Conservation (phyloP, 2,797 vertebrate species). For the Buceros bicornis region DNA sequence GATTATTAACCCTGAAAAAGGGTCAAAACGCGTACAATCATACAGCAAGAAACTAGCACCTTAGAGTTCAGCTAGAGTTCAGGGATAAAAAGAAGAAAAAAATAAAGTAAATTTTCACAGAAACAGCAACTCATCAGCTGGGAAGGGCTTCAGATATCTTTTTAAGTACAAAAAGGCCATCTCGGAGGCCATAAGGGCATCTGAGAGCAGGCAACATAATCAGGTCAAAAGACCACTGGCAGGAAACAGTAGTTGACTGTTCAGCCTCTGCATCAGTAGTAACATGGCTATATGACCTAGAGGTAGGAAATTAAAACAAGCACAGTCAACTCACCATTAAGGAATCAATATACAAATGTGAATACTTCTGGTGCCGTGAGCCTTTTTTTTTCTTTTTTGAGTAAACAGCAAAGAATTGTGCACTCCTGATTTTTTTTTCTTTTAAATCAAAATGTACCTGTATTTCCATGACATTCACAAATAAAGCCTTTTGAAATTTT, state of each 20-base stretch:
- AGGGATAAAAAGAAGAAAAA: neutral
- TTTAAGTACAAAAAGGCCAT: neutral
- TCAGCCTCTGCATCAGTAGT: neutral
- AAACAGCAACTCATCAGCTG: neutral
- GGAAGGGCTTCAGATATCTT: neutral
- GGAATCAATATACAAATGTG: neutral
- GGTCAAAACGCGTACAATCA: neutral
- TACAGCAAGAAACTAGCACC: neutral
- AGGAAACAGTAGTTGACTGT: neutral
- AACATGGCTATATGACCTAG: neutral
- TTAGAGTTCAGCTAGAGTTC: neutral
- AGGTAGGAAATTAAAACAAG: neutral
- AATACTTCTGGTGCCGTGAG: neutral
- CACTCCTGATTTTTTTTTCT: neutral
- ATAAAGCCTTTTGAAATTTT: conserved; percentile 19
- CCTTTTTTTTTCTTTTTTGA: neutral
- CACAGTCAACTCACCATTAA: neutral
- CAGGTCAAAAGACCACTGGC: neutral
- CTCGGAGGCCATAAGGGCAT: neutral
- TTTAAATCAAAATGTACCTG: neutral
- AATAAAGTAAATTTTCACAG: neutral
- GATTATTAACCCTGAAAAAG: neutral
- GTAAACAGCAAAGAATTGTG: neutral
- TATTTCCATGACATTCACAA: conserved; percentile 16
- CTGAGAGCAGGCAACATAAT: neutral